Evolutionary conservation across 1,140 invertebrate species (phyloP).

Genomic region (Pentalonia nigronervosa): DNA sequence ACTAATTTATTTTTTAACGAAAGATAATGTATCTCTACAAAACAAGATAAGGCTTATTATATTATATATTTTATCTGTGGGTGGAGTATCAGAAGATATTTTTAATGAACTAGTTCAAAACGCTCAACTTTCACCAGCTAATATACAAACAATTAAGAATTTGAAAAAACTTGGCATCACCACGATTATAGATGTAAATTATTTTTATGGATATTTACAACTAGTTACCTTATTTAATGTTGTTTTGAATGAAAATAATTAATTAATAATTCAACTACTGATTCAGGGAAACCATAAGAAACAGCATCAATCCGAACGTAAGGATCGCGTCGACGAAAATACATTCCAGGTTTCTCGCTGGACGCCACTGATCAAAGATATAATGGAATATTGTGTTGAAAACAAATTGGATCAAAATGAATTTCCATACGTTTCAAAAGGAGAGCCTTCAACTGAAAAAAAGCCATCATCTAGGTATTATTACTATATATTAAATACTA

Average conservation of each 20-base stretch:
- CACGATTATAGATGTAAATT: constrained; percentile 88
- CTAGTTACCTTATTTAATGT: background rate
- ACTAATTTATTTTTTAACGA: constrained; percentile 91
- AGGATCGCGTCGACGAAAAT: constrained; percentile 95
- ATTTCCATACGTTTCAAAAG: constrained; percentile 94
- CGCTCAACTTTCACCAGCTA: constrained; percentile 85
- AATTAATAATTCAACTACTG: background rate
- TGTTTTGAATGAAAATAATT: background rate
- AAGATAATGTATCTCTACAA: constrained; percentile 85
- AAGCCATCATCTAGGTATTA: background rate
- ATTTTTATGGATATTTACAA: background rate
- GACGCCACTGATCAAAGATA: constrained; percentile 97
- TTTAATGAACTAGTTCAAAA: constrained; percentile 96
- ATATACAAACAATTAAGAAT: constrained; percentile 97
- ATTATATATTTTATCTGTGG: constrained; percentile 98
- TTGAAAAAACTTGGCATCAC: constrained; percentile 95
- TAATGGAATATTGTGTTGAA: constrained; percentile 98
- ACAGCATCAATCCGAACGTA: constrained; percentile 83
- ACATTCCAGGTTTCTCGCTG: constrained; percentile 97
- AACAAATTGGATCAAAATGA: constrained; percentile 96
- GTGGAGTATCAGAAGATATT: constrained; percentile 98
- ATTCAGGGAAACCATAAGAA: constrained; percentile 82
- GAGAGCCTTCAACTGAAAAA: constrained; percentile 64
- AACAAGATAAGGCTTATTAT: constrained; percentile 99
- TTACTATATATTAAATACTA: background rate